These are phyloP conservation scores for Eulithis prunata DNA, from an alignment of 2,888 invertebrate genomes.

Conservation along the genomic window DNA sequence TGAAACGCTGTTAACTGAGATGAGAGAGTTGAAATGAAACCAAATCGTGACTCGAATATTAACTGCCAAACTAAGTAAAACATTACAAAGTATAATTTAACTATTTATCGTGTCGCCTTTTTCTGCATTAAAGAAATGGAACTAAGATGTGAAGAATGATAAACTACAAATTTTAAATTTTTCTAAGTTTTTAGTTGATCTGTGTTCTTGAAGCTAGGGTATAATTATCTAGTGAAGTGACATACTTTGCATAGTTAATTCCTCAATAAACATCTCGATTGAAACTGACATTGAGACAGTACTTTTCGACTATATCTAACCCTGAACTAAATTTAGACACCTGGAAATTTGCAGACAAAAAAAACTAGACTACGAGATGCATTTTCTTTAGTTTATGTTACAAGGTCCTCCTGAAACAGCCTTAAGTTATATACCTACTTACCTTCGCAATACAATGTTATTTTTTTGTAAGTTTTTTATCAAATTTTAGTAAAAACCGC, in stretches of 20 bases:
- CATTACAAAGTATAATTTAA: background rate
- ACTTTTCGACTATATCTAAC: conserved; percentile 55
- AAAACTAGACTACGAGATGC: conserved; percentile 11
- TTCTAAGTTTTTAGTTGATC: too few species aligned
- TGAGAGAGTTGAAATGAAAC: background rate
- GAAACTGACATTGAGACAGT: conserved; percentile 55
- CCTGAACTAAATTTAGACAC: conserved; percentile 59
- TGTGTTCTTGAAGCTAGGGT: conserved; percentile 7
- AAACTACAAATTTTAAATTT: too few species aligned
- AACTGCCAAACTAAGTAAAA: background rate
- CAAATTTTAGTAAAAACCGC: too few species aligned
- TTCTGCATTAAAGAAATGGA: background rate
- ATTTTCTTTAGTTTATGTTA: conserved; percentile 18
- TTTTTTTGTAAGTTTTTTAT: conserved; percentile 44
- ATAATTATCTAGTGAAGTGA: conserved; percentile 38
- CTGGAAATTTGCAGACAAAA: conserved; percentile 40
- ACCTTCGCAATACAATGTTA: background rate
- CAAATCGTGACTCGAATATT: conserved; percentile 1
- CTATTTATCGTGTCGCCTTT: background rate
- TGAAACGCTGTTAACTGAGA: background rate
- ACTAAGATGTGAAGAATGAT: background rate
- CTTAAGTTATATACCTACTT: background rate
- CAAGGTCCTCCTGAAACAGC: conserved; percentile 10
- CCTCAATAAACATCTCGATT: conserved; percentile 57
- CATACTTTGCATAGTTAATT: conserved; percentile 56